Conservation (phyloP, 2,888 invertebrate genomes). For the Caenorhabditis macrosperma region DNA sequence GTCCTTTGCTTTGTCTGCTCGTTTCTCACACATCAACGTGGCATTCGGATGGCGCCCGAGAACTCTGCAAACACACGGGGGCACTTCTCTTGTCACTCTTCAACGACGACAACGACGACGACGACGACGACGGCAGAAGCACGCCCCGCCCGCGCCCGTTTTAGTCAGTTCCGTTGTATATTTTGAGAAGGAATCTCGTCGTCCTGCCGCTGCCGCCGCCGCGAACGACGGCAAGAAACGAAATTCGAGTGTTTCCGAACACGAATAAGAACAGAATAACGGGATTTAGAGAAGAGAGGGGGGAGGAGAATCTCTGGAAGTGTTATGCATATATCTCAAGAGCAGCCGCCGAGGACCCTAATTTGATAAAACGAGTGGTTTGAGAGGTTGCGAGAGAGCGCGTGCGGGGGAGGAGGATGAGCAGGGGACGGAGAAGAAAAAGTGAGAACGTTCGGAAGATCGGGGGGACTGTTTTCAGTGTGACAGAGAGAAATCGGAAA, state of each 20-base stretch:
- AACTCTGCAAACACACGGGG: conserved; percentile 12
- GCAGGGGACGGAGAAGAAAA: not conserved
- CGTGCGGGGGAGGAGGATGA: not conserved
- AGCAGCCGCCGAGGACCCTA: not conserved
- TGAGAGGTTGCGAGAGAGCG: conserved; percentile 3
- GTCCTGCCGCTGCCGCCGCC: too few species aligned
- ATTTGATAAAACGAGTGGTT: conserved; percentile 6
- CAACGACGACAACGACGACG: too few species aligned
- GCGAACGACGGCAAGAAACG: not conserved
- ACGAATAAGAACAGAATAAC: conserved; percentile 10
- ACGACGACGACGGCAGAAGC: too few species aligned
- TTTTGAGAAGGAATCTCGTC: conserved; percentile 15
- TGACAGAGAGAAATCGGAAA: too few species aligned
- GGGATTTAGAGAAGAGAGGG: conserved; percentile 12
- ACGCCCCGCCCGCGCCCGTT: too few species aligned
- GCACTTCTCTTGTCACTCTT: not conserved
- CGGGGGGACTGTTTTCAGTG: too few species aligned
- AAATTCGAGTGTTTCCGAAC: conserved; percentile 41
- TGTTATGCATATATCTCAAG: conserved; percentile 17
- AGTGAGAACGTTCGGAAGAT: too few species aligned
- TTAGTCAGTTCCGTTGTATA: conserved; percentile 33
- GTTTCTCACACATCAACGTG: conserved; percentile 49
- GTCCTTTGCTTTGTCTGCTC: conserved; percentile 13
- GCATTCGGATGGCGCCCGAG: conserved; percentile 17
- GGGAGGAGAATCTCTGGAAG: conserved; percentile 11